Base-by-base conservation (phyloP, 2,888 invertebrate genomes). In the Cheilosia vernalis region DNA sequence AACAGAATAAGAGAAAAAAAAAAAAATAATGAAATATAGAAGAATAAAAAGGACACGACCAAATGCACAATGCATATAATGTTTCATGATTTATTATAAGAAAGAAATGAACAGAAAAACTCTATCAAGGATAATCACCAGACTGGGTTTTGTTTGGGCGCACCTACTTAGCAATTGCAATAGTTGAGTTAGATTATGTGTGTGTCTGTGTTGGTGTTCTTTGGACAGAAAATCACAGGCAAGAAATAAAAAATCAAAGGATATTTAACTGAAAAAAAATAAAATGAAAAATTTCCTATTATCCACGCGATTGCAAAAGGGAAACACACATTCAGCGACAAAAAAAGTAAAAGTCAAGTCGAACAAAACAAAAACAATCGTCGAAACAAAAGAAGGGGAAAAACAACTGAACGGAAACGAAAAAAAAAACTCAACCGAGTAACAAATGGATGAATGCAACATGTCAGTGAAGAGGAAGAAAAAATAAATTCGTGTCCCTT, bases 21-120 rank as follows among this genome's bases (percentile, higher is more conserved):
- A 27, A 5, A 27, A 4, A 27, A 27, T 1, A 5, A 49, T 30
- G 56, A 66, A 58, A 49, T 13, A 49, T 27, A 67, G 44, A 21
- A 49, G 15, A 49, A 21, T 37, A 37, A 49, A 77, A 47, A 55
- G 64, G 64, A 72, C 64, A 79, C 61, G 70, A 61, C 69, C 56
- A 79, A 79, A 64, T 79, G 78, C 77, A 78, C 77, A 78, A 78
- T 78, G 77, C 78, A 79, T 63, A 72, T 15, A 79, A 78, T 60
- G 66, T 60, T 63, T 56, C 56, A 64, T 74, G 21, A 40, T 49
- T 37, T 49, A 47, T 44, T 30, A 53, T 40, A 47, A 53, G 53
- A 44, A 42, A 19, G 27, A 56, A 55, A 47, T 40, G 53, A 13
- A 30, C 27, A 7, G 49, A 63, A 47, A 42, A 47, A 42, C n/a